These are phyloP conservation scores for Leucoptera coffeella DNA, from an alignment of 2,888 invertebrate species.

Conservation along the genomic window DNA sequence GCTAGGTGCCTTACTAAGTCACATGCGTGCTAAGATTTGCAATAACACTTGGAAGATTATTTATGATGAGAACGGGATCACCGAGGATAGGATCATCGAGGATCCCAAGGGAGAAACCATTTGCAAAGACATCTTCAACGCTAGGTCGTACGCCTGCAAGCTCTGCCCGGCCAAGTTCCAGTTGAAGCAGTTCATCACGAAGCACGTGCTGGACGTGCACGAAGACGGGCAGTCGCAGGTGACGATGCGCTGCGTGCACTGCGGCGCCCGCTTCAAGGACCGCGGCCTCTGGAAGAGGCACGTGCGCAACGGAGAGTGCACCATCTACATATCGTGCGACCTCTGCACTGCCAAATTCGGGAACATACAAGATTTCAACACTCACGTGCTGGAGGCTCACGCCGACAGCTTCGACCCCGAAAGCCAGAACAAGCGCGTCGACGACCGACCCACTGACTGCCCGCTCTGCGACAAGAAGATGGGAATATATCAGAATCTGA, in stretches of 20 bases:
- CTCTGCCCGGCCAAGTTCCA: slow-evolving; percentile 47
- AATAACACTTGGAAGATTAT: slow-evolving; percentile 47
- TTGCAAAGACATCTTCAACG: slow-evolving; percentile 45
- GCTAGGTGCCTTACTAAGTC: slow-evolving; percentile 43
- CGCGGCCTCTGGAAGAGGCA: slow-evolving; percentile 38
- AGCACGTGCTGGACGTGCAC: slow-evolving; percentile 41
- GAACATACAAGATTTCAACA: slow-evolving; percentile 40
- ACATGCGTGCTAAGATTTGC: slow-evolving; percentile 43
- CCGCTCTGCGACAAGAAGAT: slow-evolving; percentile 51
- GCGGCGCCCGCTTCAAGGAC: slow-evolving; percentile 36
- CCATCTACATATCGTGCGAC: slow-evolving; percentile 51
- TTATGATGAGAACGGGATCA: slow-evolving; percentile 40
- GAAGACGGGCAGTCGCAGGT: slow-evolving; percentile 41
- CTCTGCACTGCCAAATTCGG: slow-evolving; percentile 37
- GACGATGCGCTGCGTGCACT: slow-evolving; percentile 35
- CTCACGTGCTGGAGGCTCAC: slow-evolving; percentile 37
- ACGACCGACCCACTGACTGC: slow-evolving; percentile 44
- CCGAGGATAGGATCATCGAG: slow-evolving; percentile 38
- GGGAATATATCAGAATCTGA: slow-evolving; percentile 49
- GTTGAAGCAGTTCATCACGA: slow-evolving; percentile 46
- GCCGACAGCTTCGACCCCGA: slow-evolving; percentile 37
- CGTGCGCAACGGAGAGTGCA: slow-evolving; percentile 50
- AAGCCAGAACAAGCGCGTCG: slow-evolving; percentile 32
- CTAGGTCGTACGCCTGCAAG: slow-evolving; percentile 43
- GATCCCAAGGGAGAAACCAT: slow-evolving; percentile 28